Evolutionary conservation across 2,888 invertebrate genomes (phyloP).

Genomic region (Athalia rosae): DNA sequence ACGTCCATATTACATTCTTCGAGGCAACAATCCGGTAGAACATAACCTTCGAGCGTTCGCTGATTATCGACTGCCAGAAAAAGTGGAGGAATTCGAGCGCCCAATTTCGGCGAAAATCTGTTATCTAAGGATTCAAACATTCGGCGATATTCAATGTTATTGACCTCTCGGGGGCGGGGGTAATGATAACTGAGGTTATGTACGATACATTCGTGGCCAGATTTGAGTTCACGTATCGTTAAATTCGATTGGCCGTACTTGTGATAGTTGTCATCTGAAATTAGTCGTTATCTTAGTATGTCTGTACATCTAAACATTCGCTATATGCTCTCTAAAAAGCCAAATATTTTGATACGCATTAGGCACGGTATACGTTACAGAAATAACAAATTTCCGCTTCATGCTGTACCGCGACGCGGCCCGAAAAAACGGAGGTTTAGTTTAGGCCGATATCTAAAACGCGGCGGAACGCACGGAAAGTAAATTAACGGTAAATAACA

Average conservation of each 20-base stretch:
- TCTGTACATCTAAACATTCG: background rate
- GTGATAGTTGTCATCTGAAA: background rate
- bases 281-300: background rate
- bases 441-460: slow-evolving; percentile 12
- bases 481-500: slow-evolving; percentile 3
- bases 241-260: background rate
- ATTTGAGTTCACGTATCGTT: slow-evolving; percentile 23
- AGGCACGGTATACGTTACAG: slow-evolving; percentile 14
- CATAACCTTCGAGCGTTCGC: slow-evolving; percentile 19
- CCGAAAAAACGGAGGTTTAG: slow-evolving; percentile 46
- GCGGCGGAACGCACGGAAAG: background rate
- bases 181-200: slow-evolving; percentile 62
- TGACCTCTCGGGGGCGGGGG: slow-evolving; percentile 60
- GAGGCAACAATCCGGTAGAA: background rate
- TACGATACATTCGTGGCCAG: slow-evolving; percentile 54
- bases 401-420: slow-evolving; percentile 57
- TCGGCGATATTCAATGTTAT: slow-evolving; percentile 56
- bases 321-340: background rate
- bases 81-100: background rate
- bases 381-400: slow-evolving; percentile 44
- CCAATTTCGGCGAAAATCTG: background rate
- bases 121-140: background rate
- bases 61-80: background rate
- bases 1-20: background rate
- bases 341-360: slow-evolving; percentile 28